phyloP scores from a whole-genome alignment of 2,113 vertebrate species.

The Oriolus oriolus region DNA sequence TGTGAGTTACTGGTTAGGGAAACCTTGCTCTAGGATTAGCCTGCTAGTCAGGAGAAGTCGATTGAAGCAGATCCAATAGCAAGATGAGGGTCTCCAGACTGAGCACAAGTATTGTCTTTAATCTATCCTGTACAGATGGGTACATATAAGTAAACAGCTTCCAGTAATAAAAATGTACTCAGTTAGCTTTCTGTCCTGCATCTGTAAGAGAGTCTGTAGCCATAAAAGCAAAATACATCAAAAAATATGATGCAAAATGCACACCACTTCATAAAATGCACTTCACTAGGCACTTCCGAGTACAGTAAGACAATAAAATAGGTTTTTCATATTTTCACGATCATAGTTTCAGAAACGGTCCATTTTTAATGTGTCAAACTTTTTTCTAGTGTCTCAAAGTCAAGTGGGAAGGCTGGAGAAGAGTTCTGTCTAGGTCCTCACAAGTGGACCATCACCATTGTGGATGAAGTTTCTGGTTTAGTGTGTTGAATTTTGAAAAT shows the following conservation, averaged over 20 bases:
- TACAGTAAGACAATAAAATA: background rate
- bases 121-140: background rate
- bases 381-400: background rate
- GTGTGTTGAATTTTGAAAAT: background rate
- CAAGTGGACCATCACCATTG: background rate
- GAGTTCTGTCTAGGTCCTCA: background rate
- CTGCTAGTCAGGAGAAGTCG: background rate
- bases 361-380: background rate
- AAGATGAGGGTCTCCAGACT: background rate
- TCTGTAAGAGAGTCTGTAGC: background rate
- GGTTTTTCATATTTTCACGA: background rate
- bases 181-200: background rate
- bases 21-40: background rate
- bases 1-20: background rate
- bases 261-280: background rate
- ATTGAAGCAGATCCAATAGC: background rate
- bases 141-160: background rate
- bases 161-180: background rate
- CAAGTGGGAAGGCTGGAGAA: background rate
- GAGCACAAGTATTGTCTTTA: background rate
- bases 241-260: background rate
- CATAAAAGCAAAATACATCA: background rate
- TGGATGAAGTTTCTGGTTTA: background rate
- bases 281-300: fast-evolving
- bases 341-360: background rate